A percentile compares a stretch with the other conserved stretches of the same genome.
phyloP scores from a whole-genome alignment of 1,140 invertebrate genomes.

The Drosophila fuyamai region DNA sequence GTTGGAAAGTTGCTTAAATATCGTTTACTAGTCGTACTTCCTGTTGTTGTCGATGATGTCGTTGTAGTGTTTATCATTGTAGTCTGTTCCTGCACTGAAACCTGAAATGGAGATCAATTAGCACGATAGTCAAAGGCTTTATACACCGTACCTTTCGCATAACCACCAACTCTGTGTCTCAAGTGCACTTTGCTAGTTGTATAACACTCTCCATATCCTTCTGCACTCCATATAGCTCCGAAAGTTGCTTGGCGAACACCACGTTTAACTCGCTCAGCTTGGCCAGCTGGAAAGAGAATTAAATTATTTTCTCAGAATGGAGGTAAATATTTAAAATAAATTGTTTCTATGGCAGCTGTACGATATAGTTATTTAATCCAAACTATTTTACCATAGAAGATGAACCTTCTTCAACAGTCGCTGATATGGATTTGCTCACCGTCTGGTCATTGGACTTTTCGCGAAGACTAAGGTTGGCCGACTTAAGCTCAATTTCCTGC shows the following conservation, averaged over 20 bases:
- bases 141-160: constrained; percentile 63
- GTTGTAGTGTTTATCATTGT: constrained; percentile 75
- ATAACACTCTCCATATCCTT: constrained; percentile 87
- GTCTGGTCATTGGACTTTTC: constrained; percentile 84
- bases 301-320: background rate
- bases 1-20: constrained; percentile 79
- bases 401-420: background rate
- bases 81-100: constrained; percentile 80
- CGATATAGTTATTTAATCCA: too few species aligned
- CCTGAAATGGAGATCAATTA: constrained; percentile 28
- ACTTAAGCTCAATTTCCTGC: constrained; percentile 82
- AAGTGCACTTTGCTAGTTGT: constrained; percentile 84
- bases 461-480: constrained; percentile 77
- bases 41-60: constrained; percentile 64
- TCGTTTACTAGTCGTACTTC: constrained; percentile 74
- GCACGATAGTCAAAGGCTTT: background rate
- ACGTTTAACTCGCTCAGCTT: constrained; percentile 79
- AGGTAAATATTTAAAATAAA: too few species aligned
- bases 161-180: constrained; percentile 78
- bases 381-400: too few species aligned
- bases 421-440: constrained; percentile 39
- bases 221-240: constrained; percentile 84
- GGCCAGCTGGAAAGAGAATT: constrained; percentile 61
- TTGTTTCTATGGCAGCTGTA: too few species aligned
- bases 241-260: constrained; percentile 76